A percentile compares a stretch with the other conserved stretches of the same genome.
Conservation (phyloP, 2,888 invertebrate species). For the Antheraea assamensis region DNA sequence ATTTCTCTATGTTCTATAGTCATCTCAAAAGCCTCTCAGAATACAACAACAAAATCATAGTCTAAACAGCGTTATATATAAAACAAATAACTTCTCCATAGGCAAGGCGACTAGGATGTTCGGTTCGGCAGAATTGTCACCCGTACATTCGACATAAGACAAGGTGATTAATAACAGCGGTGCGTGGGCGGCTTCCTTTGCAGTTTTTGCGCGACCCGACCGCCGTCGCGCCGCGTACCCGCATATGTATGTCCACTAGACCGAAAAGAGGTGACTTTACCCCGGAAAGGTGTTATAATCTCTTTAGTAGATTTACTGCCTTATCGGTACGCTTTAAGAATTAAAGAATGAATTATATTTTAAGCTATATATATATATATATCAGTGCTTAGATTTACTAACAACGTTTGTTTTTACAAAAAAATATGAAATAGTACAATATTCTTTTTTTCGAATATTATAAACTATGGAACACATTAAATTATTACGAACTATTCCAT, state of each 20-base stretch:
- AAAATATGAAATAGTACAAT: no score
- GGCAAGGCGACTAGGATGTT: background rate
- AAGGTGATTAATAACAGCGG: slow-evolving; percentile 7
- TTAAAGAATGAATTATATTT: background rate
- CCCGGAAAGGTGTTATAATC: slow-evolving; percentile 11
- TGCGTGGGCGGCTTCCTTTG: slow-evolving; percentile 10
- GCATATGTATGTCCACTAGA: slow-evolving; percentile 1
- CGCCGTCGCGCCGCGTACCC: background rate
- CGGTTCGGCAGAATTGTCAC: background rate
- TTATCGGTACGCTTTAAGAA: background rate
- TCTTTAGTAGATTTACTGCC: background rate
- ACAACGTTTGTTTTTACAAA: no score
- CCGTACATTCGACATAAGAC: background rate
- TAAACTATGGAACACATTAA: no score
- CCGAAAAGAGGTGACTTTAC: slow-evolving; percentile 8
- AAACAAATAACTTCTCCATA: no score
- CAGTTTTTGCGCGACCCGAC: slow-evolving; percentile 2
- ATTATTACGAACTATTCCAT: no score
- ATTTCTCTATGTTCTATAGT: no score
- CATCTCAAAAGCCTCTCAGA: no score
- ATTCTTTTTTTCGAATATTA: no score
- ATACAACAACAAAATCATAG: no score
- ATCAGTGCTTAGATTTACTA: no score
- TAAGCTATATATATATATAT: background rate
- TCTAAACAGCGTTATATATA: no score